Base-by-base conservation (phyloP, 2,113 vertebrate species). In the Epinephelus moara region DNA sequence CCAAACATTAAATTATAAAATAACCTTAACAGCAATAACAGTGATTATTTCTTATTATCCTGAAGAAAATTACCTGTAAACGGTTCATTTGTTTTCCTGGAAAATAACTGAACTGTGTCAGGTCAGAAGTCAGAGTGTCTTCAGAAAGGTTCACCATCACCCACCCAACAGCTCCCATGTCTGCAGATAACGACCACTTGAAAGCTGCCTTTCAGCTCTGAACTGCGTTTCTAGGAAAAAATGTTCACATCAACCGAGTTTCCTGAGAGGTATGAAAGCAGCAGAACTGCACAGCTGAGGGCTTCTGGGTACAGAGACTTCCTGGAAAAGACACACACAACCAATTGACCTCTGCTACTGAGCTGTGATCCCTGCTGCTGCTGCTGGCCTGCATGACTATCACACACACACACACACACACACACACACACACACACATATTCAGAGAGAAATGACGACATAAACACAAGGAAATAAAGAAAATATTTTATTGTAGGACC, bases 241-340 rank as follows among this genome's bases (percentile, higher is more conserved):
- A 27, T 23, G n/a, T 37, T 69, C 33, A 80, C 60, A 85, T 82
- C 62, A 69, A 19, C 33, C 2, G 12, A 42, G 21, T 79, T 84
- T 81, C 86, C 71, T 8, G 12, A 68, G 73, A 82, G 76, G 49
- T 49, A 30, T 85, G 75, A 86, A 75, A 75, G 82, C 87, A 88
- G 87, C 90, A 92, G 75, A 84, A 72, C n/a, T 18, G 63, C 81
- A 60, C 57, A 70, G 77, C 88, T 82, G 85, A 92, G 76, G 81
- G 68, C 74, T 94, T 94, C 93, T 78, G 64, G 61, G 93, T 88
- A 94, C n/a, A 79, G 47, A 6, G 37, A 61, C 84, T 95, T 94
- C 94, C 88, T 84, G 85, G 91, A 95, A 95, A 90, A 84, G 4
- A 30, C 81, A 88, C 75, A 85, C 83, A 72, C 89, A 82, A 75